Evolutionary conservation across 1,140 invertebrate genomes (phyloP).

Genomic region (Spodoptera litura): DNA sequence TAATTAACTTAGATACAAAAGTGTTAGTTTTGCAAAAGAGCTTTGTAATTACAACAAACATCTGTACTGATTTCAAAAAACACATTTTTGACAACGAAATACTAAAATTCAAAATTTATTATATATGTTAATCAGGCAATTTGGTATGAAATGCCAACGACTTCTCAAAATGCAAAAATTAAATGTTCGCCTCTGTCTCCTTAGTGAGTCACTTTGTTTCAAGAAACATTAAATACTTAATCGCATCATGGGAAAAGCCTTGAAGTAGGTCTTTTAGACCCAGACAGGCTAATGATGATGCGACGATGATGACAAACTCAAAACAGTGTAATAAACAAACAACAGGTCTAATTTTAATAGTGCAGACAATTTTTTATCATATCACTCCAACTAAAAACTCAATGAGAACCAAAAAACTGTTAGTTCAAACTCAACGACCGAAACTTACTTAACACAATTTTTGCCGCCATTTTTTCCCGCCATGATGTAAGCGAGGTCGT

Average conservation of each 20-base stretch:
- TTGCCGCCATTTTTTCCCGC: conserved; percentile 63
- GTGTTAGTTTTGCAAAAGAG: too few relatives aligned
- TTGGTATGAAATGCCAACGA: neutral
- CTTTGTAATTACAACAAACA: too few relatives aligned
- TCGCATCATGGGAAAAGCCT: conserved; percentile 14
- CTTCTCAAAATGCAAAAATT: neutral
- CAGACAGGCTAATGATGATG: conserved; percentile 37
- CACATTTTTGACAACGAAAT: neutral
- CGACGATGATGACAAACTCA: conserved; percentile 18
- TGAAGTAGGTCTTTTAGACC: conserved; percentile 10
- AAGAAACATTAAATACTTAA: neutral
- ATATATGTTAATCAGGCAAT: too few relatives aligned
- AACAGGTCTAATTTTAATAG: conserved; percentile 29
- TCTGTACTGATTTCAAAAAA: too few relatives aligned
- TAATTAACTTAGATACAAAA: too few relatives aligned
- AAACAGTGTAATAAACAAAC: conserved; percentile 18
- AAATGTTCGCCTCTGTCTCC: neutral
- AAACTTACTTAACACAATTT: conserved; percentile 56
- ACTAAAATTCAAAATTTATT: neutral
- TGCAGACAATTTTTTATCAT: conserved; percentile 34
- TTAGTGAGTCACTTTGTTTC: conserved; percentile 13
- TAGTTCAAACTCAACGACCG: conserved; percentile 53
- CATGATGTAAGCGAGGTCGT: conserved; percentile 71
- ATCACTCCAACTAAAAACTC: conserved; percentile 47
- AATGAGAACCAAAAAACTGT: conserved; percentile 56